Percentiles rank a stretch among this genome's conserved stretches.
Evolutionary conservation across 2,797 vertebrate genomes (phyloP).

Genomic region (Fratercula arctica): DNA sequence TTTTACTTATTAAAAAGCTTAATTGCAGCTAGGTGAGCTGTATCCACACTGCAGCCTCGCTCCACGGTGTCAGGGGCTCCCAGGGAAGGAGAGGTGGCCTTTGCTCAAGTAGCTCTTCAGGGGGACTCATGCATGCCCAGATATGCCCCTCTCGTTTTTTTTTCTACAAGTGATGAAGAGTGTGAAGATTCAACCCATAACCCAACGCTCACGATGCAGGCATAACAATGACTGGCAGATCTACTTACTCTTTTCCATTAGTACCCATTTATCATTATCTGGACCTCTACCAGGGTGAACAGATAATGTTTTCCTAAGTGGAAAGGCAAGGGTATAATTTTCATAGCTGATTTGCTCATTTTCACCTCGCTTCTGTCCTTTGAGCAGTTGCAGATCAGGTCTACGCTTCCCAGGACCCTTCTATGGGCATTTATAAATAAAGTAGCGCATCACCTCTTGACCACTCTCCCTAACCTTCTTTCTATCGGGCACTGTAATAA

Average conservation of each 20-base stretch:
- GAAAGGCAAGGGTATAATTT: conserved; percentile 52
- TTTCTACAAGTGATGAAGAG: not conserved
- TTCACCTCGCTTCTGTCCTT: not conserved
- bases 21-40: not conserved
- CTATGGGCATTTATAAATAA: not conserved
- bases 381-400: not conserved
- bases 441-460: not conserved
- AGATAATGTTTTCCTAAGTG: conserved; percentile 28
- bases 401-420: not conserved
- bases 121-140: not conserved
- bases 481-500: not conserved
- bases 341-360: conserved; percentile 24
- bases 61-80: not conserved
- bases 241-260: conserved; percentile 12
- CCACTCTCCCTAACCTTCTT: not conserved
- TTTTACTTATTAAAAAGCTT: not conserved
- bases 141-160: not conserved
- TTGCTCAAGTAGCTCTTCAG: not conserved
- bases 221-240: not conserved
- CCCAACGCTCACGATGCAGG: not conserved
- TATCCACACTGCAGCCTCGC: not conserved
- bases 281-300: not conserved
- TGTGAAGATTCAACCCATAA: not conserved
- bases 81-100: not conserved
- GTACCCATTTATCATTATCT: conserved; percentile 2